Conservation (phyloP, 92 coral and sea anemone species). For the Bergia puertoricense region DNA sequence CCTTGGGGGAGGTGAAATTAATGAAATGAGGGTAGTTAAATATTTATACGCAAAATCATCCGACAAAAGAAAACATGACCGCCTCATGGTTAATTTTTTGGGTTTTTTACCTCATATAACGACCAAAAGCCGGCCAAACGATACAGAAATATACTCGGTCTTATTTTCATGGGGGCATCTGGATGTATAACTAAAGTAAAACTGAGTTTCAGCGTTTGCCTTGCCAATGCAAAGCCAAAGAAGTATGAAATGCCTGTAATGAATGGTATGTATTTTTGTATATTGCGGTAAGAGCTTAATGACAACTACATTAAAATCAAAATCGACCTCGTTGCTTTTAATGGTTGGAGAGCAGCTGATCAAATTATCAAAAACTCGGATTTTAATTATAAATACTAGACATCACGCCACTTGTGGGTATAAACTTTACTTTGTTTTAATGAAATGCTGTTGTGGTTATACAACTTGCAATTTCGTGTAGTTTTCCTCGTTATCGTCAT, state of each 20-base stretch:
- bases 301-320: neutral
- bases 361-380: neutral
- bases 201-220: neutral
- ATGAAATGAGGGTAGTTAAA: neutral
- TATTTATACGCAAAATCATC: neutral
- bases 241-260: neutral
- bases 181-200: neutral
- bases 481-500: neutral
- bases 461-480: neutral
- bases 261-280: neutral
- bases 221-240: neutral
- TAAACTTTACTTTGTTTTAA: neutral
- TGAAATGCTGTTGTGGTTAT: neutral
- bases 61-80: neutral
- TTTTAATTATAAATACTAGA: neutral
- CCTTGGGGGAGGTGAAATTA: too few relatives aligned
- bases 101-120: neutral
- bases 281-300: neutral
- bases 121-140: neutral
- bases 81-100: neutral
- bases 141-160: neutral
- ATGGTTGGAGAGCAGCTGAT: conserved; percentile 6
- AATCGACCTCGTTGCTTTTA: neutral
- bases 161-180: too few relatives aligned
- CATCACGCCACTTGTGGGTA: neutral